Evolutionary conservation across 2,113 vertebrate species (phyloP).

Genomic region (Notothenia coriiceps): DNA sequence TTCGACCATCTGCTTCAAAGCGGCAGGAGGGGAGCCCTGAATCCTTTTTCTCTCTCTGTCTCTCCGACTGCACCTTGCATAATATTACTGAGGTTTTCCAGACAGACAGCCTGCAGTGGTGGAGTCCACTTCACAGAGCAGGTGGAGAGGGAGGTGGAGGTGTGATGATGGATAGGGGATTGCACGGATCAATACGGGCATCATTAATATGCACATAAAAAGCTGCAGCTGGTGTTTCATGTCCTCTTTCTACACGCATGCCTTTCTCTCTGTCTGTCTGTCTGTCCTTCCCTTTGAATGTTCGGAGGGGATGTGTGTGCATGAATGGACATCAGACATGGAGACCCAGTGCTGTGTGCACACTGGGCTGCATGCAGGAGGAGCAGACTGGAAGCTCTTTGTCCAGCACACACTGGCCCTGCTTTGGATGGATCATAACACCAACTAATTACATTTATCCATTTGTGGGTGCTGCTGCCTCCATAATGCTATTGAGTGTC

Average conservation of each 20-base stretch:
- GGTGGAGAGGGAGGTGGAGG: conserved; percentile 37
- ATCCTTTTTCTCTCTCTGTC: conserved; percentile 3
- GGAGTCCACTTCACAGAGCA: conserved; percentile 32
- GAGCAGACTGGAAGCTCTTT: conserved; percentile 54
- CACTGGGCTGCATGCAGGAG: conserved; percentile 9
- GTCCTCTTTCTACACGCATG: conserved; percentile 6
- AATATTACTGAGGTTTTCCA: conserved; percentile 27
- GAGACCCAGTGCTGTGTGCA: conserved; percentile 33
- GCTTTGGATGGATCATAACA: conserved; percentile 8
- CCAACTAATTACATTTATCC: conserved; percentile 59
- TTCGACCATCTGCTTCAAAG: conserved; percentile 72
- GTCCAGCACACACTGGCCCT: conserved; percentile 43
- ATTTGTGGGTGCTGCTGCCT: conserved; percentile 29
- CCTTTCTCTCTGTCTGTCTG: not conserved
- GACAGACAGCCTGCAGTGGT: conserved; percentile 43
- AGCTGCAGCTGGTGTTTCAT: conserved; percentile 47
- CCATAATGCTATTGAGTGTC: conserved; percentile 24
- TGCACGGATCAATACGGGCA: conserved; percentile 48
- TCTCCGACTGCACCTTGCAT: conserved; percentile 38
- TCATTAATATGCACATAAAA: not conserved
- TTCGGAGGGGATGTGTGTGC: conserved; percentile 47
- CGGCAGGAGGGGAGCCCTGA: conserved; percentile 67
- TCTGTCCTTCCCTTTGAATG: not conserved
- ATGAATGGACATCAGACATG: conserved; percentile 72
- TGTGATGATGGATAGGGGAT: conserved; percentile 40